A percentile compares a stretch with the other conserved stretches of the same genome.
Conservation (phyloP, 2,888 invertebrate genomes). For the Callimorpha dominula region DNA sequence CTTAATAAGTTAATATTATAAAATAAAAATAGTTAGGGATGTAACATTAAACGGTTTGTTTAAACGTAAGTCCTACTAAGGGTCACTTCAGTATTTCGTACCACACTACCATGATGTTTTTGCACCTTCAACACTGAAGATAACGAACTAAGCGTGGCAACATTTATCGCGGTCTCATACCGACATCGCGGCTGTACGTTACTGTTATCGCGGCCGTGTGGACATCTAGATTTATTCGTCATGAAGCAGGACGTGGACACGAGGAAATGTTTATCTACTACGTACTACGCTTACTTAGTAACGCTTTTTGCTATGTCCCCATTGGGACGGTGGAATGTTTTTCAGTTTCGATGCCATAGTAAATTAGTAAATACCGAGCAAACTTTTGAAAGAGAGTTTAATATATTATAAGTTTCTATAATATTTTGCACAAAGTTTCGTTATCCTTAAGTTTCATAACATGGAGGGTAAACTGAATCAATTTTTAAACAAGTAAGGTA, state of each 20-base stretch:
- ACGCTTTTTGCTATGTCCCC: conserved; percentile 54
- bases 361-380: conserved; percentile 8
- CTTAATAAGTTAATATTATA: neutral
- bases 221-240: conserved; percentile 80
- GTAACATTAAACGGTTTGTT: neutral
- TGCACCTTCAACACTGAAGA: conserved; percentile 50
- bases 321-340: conserved; percentile 34
- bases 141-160: conserved; percentile 60
- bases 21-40: neutral
- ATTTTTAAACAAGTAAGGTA: neutral
- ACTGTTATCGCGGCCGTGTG: conserved; percentile 65
- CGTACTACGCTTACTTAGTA: conserved; percentile 62
- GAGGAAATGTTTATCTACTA: conserved; percentile 77
- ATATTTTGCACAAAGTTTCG: neutral
- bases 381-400: neutral
- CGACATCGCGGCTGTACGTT: conserved; percentile 61
- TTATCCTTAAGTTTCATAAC: neutral
- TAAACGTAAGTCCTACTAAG: neutral
- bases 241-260: conserved; percentile 70
- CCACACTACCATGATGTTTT: conserved; percentile 38
- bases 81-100: conserved; percentile 26
- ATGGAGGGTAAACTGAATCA: neutral
- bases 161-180: conserved; percentile 62
- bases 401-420: neutral
- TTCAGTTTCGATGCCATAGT: conserved; percentile 19